Percentiles rank a stretch among this genome's conserved stretches.
Conservation (phyloP, 23 tunicate species). For the Trididemnum nubilum region DNA sequence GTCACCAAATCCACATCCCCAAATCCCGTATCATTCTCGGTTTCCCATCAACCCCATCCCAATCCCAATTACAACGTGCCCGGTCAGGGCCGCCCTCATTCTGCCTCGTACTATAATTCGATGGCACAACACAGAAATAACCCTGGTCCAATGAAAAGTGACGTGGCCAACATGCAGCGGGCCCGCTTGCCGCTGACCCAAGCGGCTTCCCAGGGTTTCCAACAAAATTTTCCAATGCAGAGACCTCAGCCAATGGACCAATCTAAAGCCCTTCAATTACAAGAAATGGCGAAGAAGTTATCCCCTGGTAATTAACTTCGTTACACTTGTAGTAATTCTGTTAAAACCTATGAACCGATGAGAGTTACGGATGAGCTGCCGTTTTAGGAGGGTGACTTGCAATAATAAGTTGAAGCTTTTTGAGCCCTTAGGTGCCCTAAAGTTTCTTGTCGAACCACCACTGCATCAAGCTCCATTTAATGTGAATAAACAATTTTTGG, state of each 20-base stretch:
- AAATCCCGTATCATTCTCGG: conserved; percentile 57
- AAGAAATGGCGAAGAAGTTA: conserved; percentile 11
- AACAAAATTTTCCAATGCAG: conserved; percentile 5
- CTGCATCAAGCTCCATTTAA: too few species aligned
- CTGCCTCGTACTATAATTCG: background rate
- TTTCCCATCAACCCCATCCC: conserved; percentile 68
- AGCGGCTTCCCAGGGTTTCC: background rate
- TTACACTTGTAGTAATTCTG: too few species aligned
- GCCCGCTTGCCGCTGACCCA: conserved; percentile 19
- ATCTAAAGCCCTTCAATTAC: background rate
- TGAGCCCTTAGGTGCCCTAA: too few species aligned
- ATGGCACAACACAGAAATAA: conserved; percentile 13
- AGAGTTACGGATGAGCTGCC: too few species aligned
- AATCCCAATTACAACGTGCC: conserved; percentile 20
- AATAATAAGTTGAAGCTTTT: too few species aligned
- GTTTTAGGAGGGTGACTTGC: too few species aligned
- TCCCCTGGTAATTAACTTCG: background rate
- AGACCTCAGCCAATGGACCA: background rate
- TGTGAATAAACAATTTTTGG: too few species aligned
- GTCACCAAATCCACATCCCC: conserved; percentile 44
- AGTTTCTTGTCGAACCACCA: too few species aligned
- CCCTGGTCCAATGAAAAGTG: background rate
- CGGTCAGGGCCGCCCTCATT: background rate
- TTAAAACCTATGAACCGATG: too few species aligned
- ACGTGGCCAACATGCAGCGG: conserved; percentile 32